Conservation (phyloP, 2,888 invertebrate species). For the Notodonta ziczac region DNA sequence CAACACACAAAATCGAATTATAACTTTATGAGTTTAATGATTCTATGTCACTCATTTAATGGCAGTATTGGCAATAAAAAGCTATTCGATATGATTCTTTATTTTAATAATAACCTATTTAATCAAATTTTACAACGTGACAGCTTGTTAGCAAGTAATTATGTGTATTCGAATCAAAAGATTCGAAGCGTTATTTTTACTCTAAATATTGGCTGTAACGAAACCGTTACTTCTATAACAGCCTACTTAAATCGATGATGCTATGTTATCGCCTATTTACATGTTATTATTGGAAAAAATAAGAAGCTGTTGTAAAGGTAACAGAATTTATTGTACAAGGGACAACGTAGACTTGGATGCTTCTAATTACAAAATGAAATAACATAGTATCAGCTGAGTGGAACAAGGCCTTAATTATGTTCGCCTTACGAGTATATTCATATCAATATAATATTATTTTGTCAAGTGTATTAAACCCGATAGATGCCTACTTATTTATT, state of each 20-base stretch:
- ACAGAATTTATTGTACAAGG: neutral
- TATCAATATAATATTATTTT: neutral
- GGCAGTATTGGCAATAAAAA: constrained; percentile 33
- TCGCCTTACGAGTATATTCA: no score
- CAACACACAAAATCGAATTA: constrained; percentile 28
- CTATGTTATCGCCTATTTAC: neutral
- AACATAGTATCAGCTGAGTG: no score
- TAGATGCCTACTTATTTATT: neutral
- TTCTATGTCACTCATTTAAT: constrained; percentile 16
- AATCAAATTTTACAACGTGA: constrained; percentile 13
- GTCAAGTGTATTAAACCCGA: neutral
- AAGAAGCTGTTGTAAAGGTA: neutral
- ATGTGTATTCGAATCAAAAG: neutral
- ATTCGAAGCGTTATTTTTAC: neutral
- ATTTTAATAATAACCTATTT: neutral
- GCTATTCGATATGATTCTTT: constrained; percentile 9
- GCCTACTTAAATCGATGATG: neutral
- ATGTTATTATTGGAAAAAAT: neutral
- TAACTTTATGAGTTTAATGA: constrained; percentile 22
- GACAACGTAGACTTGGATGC: no score
- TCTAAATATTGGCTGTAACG: neutral
- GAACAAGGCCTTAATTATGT: no score
- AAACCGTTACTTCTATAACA: constrained; percentile 3
- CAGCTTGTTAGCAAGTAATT: neutral
- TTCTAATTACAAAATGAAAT: no score